These are phyloP conservation scores for Drosophila pruinosa DNA, from an alignment of 1,140 invertebrate species.

Conservation along the genomic window DNA sequence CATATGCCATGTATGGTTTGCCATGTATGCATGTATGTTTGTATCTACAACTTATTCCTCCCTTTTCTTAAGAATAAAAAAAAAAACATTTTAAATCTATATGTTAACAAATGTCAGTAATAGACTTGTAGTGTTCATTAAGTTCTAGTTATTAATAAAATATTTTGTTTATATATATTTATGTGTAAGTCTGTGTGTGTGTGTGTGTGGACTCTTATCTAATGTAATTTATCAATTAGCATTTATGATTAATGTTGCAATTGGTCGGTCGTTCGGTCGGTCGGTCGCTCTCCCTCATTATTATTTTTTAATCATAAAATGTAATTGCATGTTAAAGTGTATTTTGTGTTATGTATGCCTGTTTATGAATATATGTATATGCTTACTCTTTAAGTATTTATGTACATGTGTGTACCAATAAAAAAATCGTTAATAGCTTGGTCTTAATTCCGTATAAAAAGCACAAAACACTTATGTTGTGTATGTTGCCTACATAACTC, in stretches of 20 bases:
- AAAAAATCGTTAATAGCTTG: slow-evolving; percentile 8
- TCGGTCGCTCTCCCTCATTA: slow-evolving; percentile 60
- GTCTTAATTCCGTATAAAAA: slow-evolving; percentile 4
- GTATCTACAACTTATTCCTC: not conserved
- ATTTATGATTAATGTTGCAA: slow-evolving; percentile 47
- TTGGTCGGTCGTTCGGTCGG: slow-evolving; percentile 81
- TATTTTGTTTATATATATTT: not conserved
- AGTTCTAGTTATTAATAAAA: not conserved
- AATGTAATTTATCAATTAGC: slow-evolving; percentile 14
- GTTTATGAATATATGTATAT: not conserved
- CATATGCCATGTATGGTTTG: slow-evolving; percentile 48
- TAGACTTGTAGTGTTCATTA: slow-evolving; percentile 5
- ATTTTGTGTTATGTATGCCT: not conserved
- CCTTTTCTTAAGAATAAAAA: slow-evolving; percentile 9
- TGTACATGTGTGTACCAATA: not conserved
- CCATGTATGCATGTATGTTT: slow-evolving; percentile 3
- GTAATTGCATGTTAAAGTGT: slow-evolving; percentile 37
- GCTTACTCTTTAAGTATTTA: not conserved
- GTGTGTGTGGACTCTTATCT: slow-evolving; percentile 16
- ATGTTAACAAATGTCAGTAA: slow-evolving; percentile 14
- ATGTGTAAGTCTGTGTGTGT: not conserved
- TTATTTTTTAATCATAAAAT: slow-evolving; percentile 38
- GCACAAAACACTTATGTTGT: slow-evolving; percentile 25
- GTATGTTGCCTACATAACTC: slow-evolving; percentile 22
- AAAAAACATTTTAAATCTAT: slow-evolving; percentile 3